Percentiles rank a stretch among this genome's conserved stretches.
Evolutionary conservation across 2,113 vertebrate species (phyloP).

Genomic region (Corythoichthys haematopterus): DNA sequence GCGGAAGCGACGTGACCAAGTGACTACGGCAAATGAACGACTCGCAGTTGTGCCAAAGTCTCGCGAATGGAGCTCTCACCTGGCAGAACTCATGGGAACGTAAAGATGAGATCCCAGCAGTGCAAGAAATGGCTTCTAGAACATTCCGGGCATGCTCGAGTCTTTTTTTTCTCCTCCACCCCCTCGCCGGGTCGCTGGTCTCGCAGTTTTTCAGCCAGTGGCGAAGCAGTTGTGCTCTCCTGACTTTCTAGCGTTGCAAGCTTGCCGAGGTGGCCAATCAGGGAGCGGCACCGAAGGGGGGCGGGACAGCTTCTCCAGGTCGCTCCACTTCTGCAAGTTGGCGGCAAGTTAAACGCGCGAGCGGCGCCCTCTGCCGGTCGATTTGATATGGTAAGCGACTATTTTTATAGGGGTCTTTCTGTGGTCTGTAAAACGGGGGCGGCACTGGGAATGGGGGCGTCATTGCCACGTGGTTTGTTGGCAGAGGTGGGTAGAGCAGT

Average conservation of each 20-base stretch:
- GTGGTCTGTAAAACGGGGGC: too few species aligned
- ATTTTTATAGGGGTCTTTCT: too few species aligned
- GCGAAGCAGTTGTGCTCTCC: neutral
- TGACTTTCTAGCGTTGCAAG: neutral
- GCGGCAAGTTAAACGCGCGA: neutral
- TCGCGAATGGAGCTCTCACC: neutral
- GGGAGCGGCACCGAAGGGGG: neutral
- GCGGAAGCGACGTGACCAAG: neutral
- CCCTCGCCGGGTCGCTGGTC: neutral
- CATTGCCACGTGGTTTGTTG: too few species aligned
- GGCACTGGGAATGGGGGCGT: too few species aligned
- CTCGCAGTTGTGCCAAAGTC: too few species aligned
- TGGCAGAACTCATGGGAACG: conserved; percentile 8
- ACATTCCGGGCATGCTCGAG: neutral
- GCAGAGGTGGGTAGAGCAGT: too few species aligned
- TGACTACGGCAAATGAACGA: neutral
- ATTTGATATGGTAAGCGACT: neutral
- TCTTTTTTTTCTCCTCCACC: neutral
- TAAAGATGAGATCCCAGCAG: neutral
- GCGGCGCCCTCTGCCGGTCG: neutral
- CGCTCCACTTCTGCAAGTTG: neutral
- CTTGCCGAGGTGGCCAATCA: neutral
- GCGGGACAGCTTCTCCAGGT: neutral
- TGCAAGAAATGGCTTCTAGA: neutral
- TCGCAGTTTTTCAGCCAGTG: neutral